phyloP scores from a whole-genome alignment of 2,797 vertebrate genomes.

The Dryobates pubescens region DNA sequence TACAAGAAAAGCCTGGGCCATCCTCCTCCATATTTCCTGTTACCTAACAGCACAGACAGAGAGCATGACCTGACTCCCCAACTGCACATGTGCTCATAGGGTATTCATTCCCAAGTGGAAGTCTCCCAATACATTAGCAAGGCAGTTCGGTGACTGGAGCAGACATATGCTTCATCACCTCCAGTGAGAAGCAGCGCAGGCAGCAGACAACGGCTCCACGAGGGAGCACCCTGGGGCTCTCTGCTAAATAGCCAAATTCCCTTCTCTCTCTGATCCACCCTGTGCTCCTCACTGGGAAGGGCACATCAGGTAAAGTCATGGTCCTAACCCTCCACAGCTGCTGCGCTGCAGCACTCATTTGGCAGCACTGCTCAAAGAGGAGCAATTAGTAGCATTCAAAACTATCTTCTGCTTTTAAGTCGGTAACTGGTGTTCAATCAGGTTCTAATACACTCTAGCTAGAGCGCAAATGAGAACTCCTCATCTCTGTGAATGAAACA shows the following conservation, averaged over 20 bases:
- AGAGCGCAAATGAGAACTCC: neutral
- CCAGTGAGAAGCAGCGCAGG: neutral
- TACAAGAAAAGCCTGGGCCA: neutral
- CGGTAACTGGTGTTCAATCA: neutral
- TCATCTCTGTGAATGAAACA: neutral
- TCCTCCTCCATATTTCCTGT: neutral
- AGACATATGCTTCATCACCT: neutral
- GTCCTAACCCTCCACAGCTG: neutral
- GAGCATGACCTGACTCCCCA: neutral
- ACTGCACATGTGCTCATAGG: accelerated
- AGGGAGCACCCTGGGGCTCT: neutral
- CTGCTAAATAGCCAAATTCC: neutral
- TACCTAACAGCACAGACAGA: neutral
- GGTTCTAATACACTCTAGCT: neutral
- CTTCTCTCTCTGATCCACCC: neutral
- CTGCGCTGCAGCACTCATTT: neutral
- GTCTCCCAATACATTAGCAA: accelerated
- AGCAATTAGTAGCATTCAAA: neutral
- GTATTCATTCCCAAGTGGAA: neutral
- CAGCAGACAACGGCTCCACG: neutral
- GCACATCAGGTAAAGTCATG: accelerated
- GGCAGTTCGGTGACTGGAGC: neutral
- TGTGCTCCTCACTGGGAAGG: neutral
- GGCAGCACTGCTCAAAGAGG: neutral
- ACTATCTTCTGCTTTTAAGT: neutral